Conservation (phyloP, 1,140 invertebrate genomes). For the Ditylenchus dipsaci region DNA sequence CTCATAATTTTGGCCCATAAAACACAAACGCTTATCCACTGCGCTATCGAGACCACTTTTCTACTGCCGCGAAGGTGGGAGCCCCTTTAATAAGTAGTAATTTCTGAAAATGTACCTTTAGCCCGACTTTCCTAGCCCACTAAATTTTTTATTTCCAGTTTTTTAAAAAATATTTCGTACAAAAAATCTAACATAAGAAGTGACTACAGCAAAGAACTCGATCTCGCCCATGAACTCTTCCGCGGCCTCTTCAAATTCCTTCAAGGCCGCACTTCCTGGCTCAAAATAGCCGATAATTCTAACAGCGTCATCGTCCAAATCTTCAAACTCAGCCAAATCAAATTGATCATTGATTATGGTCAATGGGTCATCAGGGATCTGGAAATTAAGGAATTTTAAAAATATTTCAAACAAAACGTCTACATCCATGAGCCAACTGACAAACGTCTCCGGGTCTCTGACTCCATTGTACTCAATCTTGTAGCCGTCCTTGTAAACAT, state of each 20-base stretch:
- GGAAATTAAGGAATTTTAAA: background rate
- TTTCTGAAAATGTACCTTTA: conserved; percentile 26
- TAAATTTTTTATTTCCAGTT: conserved; percentile 26
- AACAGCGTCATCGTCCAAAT: conserved; percentile 54
- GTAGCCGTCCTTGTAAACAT: conserved; percentile 58
- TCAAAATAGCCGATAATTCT: conserved; percentile 58
- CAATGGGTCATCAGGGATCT: conserved; percentile 57
- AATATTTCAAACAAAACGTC: background rate
- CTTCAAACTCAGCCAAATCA: conserved; percentile 57
- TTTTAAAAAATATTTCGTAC: background rate
- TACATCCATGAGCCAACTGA: conserved; percentile 58
- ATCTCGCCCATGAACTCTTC: conserved; percentile 58
- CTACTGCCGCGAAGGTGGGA: no score
- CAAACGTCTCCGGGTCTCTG: conserved; percentile 57
- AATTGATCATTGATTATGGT: conserved; percentile 58
- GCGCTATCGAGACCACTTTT: no score
- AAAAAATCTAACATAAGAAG: conserved; percentile 43
- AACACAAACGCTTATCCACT: no score
- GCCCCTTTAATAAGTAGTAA: no score
- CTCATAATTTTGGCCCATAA: no score
- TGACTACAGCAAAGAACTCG: conserved; percentile 58
- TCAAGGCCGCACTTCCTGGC: conserved; percentile 56
- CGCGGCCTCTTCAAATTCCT: conserved; percentile 57
- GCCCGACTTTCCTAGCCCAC: conserved; percentile 57
- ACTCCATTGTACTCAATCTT: conserved; percentile 58